Evolutionary conservation across 2,888 invertebrate genomes (phyloP), one percentile per base, ranked within the genome.

Genomic region (Dasysyrphus tricinctus): DNA sequence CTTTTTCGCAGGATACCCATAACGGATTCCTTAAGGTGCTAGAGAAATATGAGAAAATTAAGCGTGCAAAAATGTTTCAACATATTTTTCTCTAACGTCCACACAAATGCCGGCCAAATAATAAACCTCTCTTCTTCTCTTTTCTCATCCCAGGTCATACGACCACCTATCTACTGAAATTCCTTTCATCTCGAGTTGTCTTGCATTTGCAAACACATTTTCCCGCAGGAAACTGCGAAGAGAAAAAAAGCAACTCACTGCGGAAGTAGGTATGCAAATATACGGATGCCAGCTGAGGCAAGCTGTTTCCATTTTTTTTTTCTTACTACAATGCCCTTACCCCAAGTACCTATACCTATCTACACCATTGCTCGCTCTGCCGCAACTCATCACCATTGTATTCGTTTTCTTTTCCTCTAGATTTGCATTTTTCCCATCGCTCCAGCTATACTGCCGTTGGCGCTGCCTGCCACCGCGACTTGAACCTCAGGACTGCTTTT

Each of bases 401-500:
- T 75, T 86, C 82, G 56, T 82, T 82, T 78, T 65, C 78, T 75
- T 78, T 69, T 84, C 72, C 70, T 72, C 63, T 75, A 79, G 86
- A 86, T 86, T 86, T 86, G 82, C 86, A 86, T 86, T 82, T 86
- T 86, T 86, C 57, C 78, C 82, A 82, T 74, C 78, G 78, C 65
- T 65, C 54, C 1, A 70, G 78, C 44, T 47, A 19, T 49, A 16
- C 47, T 16, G 16, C 34, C 24, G 24, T 3, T 47, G 3, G 6
- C 19, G 6, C 39, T 24, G 11, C 47, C 39, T 24, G 11, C 47
- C 47, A 47, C 32, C 29, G 12, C 47, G 65, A 19, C 49, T 34
- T 75, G 86, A 82, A 86, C 82, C 78, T 82, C 86, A 86, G 86
- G 82, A 86, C 86, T 79, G 78, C 82, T 86, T 86, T 86, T 86